Base-by-base conservation (phyloP, 2,888 invertebrate species). In the Scelioninae gen. 2 region DNA sequence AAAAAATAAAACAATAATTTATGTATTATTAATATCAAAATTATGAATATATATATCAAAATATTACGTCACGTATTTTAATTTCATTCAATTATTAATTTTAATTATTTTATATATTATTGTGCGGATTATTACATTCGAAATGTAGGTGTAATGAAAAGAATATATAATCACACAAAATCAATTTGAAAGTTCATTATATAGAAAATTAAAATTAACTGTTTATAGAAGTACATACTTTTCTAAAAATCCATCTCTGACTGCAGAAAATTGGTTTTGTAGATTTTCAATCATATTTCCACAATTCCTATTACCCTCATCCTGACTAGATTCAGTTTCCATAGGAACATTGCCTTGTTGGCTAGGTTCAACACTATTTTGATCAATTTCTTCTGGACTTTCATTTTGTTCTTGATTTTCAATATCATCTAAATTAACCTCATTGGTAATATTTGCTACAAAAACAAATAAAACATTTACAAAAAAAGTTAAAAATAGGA, bases 231-330 rank as follows among this genome's bases (percentile, higher is more conserved):
- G 31, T 19, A 22, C 43, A 5, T 50, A 87, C 87, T 84, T 88
- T 81, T 89, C 89, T 53, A 90, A 88, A 80, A 89, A 90, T 43
- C 89, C 89, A 76, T 89, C 88, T 55, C 90, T 85, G 82, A 90
- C 86, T 11, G 86, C 86, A 11, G 85, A 86, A 39, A 88, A 78
- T 79, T 86, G 85, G 76, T 87, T 86, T 74, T 85, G 85, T 43
- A 85, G 78, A 76, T 85, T 84, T 67, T 86, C 84, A 84, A 85
- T 85, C 78, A 85, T 84, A 33, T 78, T 82, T 22, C 78, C 83
- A 19, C 81, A 80, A 35, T 55, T 63, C 76, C 39, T 76, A 77
- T 22, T 79, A 77, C 18, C 78, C 71, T 81, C 81, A 2, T 46
- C 39, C 4, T 82, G 83, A 84, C 81, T 84, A 82, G 83, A 81